These are phyloP conservation scores for Aleiodes alternator DNA, from an alignment of 2,888 invertebrate species.

Conservation along the genomic window DNA sequence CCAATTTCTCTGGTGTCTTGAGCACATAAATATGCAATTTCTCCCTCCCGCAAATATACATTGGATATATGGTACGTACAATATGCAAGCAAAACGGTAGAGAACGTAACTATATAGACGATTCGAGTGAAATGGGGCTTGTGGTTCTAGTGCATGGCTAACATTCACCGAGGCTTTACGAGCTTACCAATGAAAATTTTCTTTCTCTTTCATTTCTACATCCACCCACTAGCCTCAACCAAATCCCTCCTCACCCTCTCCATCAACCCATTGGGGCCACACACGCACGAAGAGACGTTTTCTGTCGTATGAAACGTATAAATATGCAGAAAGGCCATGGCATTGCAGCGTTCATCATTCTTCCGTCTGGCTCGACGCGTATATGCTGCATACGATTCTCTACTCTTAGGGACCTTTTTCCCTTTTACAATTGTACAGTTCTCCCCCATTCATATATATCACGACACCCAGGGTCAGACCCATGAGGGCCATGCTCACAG, in stretches of 20 bases:
- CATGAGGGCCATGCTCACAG: constrained; percentile 23
- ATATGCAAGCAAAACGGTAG: constrained; percentile 20
- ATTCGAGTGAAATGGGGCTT: constrained; percentile 15
- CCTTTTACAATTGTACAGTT: neutral
- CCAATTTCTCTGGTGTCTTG: constrained; percentile 22
- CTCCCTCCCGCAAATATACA: neutral
- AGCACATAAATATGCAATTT: constrained; percentile 35
- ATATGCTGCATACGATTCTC: constrained; percentile 17
- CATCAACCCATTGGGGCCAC: neutral
- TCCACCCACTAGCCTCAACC: constrained; percentile 7
- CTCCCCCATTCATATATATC: constrained; percentile 17
- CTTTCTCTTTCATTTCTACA: constrained; percentile 1
- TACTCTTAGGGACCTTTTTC: neutral
- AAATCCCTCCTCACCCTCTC: neutral
- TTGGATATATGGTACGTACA: constrained; percentile 24
- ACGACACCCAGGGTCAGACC: constrained; percentile 24
- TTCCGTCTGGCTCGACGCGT: constrained; percentile 41
- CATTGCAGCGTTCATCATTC: constrained; percentile 44
- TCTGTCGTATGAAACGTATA: constrained; percentile 33
- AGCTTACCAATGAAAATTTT: constrained; percentile 37
- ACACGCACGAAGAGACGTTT: constrained; percentile 19
- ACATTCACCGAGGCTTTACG: constrained; percentile 33
- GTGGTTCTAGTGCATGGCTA: constrained; percentile 27
- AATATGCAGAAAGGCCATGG: constrained; percentile 42
- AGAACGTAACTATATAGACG: constrained; percentile 4